Conservation (phyloP, 2,888 invertebrate species). For the Horisme vitalbata region DNA sequence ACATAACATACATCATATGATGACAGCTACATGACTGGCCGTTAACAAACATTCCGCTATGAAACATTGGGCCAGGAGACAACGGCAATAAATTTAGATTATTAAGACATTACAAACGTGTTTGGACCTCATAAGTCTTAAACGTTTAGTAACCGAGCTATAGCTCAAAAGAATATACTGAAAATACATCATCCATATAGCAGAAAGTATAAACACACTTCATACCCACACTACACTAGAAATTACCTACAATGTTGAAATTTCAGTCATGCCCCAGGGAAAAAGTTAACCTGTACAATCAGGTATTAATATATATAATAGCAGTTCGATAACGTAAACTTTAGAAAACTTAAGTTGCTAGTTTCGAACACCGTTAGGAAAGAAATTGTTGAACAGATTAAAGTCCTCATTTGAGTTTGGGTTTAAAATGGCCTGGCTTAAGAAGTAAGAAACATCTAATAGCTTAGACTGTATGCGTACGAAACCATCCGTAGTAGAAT, state of each 20-base stretch:
- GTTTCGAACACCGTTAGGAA: conserved; percentile 11
- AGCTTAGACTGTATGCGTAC: no score
- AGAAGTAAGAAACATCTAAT: no score
- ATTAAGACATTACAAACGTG: background rate
- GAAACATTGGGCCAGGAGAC: conserved; percentile 11
- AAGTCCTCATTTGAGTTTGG: background rate
- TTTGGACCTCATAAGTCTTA: background rate
- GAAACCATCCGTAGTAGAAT: no score
- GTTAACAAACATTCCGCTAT: conserved; percentile 48
- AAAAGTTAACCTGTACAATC: conserved; percentile 23
- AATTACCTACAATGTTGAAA: conserved; percentile 12
- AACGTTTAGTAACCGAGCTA: no score
- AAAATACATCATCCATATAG: no score
- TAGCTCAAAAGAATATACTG: no score
- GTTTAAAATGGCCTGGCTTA: no score
- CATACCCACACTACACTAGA: conserved; percentile 6
- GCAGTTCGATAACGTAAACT: conserved; percentile 17
- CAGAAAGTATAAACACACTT: background rate
- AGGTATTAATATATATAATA: conserved; percentile 18
- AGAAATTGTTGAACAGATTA: conserved; percentile 8
- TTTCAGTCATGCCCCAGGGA: conserved; percentile 12
- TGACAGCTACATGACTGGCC: conserved; percentile 59
- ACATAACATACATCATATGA: conserved; percentile 60
- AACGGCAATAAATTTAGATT: conserved; percentile 2
- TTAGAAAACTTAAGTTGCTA: background rate